Evolutionary conservation across 2,113 vertebrate genomes (phyloP).

Genomic region (Cyrtonyx montezumae): DNA sequence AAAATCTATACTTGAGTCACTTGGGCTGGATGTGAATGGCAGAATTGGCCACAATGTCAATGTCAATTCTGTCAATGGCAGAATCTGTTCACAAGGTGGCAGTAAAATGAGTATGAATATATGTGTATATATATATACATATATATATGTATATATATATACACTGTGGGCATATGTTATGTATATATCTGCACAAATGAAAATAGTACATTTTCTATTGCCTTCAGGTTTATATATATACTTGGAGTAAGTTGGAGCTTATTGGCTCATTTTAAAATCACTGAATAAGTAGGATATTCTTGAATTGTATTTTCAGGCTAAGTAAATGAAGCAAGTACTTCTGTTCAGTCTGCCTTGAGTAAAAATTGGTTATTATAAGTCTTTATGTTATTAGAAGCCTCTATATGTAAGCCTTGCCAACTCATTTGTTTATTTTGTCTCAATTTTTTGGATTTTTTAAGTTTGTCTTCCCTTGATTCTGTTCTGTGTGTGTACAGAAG

Average conservation of each 20-base stretch:
- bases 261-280: not conserved
- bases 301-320: not conserved
- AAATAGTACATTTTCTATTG: not conserved
- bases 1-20: not conserved
- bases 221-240: not conserved
- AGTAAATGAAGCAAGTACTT: not conserved
- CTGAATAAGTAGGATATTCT: not conserved
- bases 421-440: not conserved
- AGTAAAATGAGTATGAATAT: not conserved
- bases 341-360: not conserved
- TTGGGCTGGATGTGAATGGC: not conserved
- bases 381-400: not conserved
- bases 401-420: not conserved
- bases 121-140: no score
- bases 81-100: constrained; percentile 29
- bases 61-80: no score
- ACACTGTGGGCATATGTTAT: not conserved
- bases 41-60: no score
- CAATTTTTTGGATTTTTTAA: not conserved
- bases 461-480: not conserved
- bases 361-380: not conserved
- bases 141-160: no score
- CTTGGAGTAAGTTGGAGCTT: constrained; percentile 9
- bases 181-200: not conserved
- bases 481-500: not conserved